These are phyloP conservation scores for Hydrotaea cyrtoneurina DNA, from an alignment of 2,888 invertebrate genomes.

Conservation along the genomic window DNA sequence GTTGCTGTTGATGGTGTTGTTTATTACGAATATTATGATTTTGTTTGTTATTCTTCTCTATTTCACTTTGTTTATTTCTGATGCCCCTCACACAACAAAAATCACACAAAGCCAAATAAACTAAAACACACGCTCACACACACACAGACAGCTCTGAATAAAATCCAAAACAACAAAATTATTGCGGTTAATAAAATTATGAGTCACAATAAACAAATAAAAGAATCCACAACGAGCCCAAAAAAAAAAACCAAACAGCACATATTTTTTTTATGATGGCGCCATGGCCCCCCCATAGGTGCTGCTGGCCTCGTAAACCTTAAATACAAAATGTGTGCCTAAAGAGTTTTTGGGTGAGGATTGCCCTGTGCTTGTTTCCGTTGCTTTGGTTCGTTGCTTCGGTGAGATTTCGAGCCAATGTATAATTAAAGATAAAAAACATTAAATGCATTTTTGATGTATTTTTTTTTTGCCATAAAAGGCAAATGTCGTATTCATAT, in stretches of 20 bases:
- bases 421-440: conserved; percentile 27
- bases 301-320: conserved; percentile 52
- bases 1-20: conserved; percentile 30
- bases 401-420: background rate
- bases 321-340: background rate
- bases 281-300: conserved; percentile 65
- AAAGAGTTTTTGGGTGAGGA: conserved; percentile 8
- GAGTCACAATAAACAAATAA: conserved; percentile 66
- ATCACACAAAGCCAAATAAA: conserved; percentile 18
- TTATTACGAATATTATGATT: conserved; percentile 31
- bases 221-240: conserved; percentile 34
- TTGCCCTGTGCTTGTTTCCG: background rate
- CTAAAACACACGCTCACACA: background rate
- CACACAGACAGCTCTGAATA: background rate
- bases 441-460: conserved; percentile 13
- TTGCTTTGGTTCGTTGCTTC: background rate
- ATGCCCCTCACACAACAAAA: background rate
- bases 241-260: conserved; percentile 12
- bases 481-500: background rate
- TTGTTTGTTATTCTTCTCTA: conserved; percentile 52
- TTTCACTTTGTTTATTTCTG: conserved; percentile 47
- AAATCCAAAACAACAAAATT: conserved; percentile 38
- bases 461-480: background rate
- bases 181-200: conserved; percentile 66
- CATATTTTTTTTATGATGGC: conserved; percentile 63